Evolutionary conservation across 2,888 invertebrate species (phyloP).

Genomic region (Drosophila rubida): DNA sequence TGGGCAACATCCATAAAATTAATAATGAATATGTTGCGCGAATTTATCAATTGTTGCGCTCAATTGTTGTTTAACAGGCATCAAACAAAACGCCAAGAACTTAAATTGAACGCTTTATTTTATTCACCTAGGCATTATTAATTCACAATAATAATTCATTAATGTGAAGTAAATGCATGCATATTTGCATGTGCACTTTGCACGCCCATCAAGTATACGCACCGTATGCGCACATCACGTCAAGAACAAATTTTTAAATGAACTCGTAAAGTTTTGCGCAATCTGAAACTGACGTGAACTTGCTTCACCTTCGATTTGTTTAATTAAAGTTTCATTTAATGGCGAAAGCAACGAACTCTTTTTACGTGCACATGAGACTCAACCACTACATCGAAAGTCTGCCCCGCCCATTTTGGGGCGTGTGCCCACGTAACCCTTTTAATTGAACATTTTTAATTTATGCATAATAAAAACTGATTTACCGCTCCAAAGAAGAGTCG

Average conservation of each 20-base stretch:
- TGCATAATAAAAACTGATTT: slow-evolving; percentile 78
- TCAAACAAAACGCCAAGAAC: slow-evolving; percentile 3
- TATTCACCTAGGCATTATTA: slow-evolving; percentile 28
- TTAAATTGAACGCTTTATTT: slow-evolving; percentile 35
- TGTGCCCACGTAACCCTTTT: slow-evolving; percentile 49
- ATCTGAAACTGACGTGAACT: not conserved
- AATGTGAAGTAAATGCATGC: slow-evolving; percentile 36
- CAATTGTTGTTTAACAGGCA: slow-evolving; percentile 35
- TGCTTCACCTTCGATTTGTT: slow-evolving; percentile 11
- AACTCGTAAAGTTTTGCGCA: not conserved
- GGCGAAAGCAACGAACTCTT: slow-evolving; percentile 14
- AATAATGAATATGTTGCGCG: slow-evolving; percentile 51
- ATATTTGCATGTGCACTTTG: slow-evolving; percentile 16
- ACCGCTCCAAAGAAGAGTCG: slow-evolving; percentile 34
- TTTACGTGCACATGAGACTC: slow-evolving; percentile 11
- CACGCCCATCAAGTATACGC: not conserved
- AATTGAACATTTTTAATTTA: slow-evolving; percentile 77
- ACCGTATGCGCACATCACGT: not conserved
- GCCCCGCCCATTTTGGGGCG: not conserved
- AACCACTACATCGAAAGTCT: not conserved
- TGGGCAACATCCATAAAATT: slow-evolving; percentile 31
- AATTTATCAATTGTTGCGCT: slow-evolving; percentile 41
- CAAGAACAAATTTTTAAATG: slow-evolving; percentile 3
- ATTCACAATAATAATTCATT: slow-evolving; percentile 54
- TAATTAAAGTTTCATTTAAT: slow-evolving; percentile 43